phyloP scores from a whole-genome alignment of 1,140 invertebrate species.

The Tyrophagus putrescentiae region DNA sequence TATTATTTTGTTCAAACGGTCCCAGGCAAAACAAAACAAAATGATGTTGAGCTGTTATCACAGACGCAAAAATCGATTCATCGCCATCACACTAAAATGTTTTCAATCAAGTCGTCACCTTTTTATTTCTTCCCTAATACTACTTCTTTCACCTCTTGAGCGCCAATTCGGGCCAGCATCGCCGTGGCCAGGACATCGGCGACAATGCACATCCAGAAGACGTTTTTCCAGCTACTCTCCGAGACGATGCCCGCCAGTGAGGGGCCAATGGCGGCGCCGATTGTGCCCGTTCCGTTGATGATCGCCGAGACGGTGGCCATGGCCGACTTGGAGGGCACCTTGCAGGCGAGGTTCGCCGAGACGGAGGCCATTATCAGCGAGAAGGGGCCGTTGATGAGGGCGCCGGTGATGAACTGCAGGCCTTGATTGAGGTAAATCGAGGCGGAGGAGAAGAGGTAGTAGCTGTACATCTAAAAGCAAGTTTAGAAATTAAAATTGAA shows the following conservation, averaged over 20 bases:
- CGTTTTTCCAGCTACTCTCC: constrained; percentile 52
- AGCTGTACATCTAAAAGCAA: constrained; percentile 45
- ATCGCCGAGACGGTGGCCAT: constrained; percentile 88
- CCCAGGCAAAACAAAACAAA: too few relatives aligned
- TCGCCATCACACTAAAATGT: too few relatives aligned
- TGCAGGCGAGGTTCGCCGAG: constrained; percentile 78
- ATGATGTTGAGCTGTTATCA: too few relatives aligned
- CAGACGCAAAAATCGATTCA: too few relatives aligned
- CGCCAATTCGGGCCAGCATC: constrained; percentile 7
- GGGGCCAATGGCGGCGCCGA: constrained; percentile 81
- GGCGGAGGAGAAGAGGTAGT: constrained; percentile 48
- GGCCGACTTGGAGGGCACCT: constrained; percentile 69
- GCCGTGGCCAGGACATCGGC: constrained; percentile 53
- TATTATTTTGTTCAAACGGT: too few relatives aligned
- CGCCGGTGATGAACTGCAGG: constrained; percentile 57
- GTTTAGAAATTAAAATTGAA: constrained; percentile 32
- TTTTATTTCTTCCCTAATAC: neutral
- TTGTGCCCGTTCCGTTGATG: constrained; percentile 87
- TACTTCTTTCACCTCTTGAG: too few relatives aligned
- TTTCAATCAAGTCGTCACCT: too few relatives aligned
- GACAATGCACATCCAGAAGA: constrained; percentile 78
- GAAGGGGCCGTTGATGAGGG: constrained; percentile 85
- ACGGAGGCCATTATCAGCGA: constrained; percentile 92
- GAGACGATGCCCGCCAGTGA: constrained; percentile 67
- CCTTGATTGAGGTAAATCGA: constrained; percentile 46